Evolutionary conservation across 2,888 invertebrate genomes (phyloP).

Genomic region (Pyrrhosoma nymphula): DNA sequence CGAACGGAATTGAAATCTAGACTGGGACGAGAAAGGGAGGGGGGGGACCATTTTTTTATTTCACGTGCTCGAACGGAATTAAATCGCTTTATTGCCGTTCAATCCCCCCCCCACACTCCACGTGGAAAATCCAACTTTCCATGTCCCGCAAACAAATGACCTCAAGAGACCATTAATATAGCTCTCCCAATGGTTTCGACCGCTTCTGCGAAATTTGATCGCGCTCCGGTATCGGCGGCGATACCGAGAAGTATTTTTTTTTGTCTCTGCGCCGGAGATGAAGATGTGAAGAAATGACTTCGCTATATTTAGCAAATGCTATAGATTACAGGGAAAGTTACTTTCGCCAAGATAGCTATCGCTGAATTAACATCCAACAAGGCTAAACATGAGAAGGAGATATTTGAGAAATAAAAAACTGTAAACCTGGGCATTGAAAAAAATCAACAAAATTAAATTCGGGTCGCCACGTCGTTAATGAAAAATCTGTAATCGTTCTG

Average conservation of each 20-base stretch:
- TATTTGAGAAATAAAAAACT: neutral
- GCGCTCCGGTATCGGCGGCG: neutral
- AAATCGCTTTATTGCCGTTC: conserved; percentile 15
- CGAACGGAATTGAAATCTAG: conserved; percentile 9
- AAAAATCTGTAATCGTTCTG: neutral
- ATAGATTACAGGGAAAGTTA: neutral
- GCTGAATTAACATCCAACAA: neutral
- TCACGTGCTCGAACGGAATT: neutral
- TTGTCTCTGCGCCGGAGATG: no score
- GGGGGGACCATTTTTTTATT: neutral
- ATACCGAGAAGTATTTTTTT: neutral
- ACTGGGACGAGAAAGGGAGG: neutral
- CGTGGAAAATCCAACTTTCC: neutral
- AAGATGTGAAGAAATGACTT: neutral
- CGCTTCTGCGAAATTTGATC: neutral
- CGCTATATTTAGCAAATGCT: neutral
- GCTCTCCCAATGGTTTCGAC: neutral
- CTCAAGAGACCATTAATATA: neutral
- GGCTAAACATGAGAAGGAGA: neutral
- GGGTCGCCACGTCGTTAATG: neutral
- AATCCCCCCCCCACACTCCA: neutral
- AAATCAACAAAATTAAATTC: neutral
- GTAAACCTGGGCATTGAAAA: neutral
- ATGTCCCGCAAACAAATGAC: neutral
- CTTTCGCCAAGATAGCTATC: neutral